Percentiles rank a stretch among this genome's conserved stretches.
Evolutionary conservation across 2,113 vertebrate genomes (phyloP).

Genomic region (Scytalopus superciliaris): DNA sequence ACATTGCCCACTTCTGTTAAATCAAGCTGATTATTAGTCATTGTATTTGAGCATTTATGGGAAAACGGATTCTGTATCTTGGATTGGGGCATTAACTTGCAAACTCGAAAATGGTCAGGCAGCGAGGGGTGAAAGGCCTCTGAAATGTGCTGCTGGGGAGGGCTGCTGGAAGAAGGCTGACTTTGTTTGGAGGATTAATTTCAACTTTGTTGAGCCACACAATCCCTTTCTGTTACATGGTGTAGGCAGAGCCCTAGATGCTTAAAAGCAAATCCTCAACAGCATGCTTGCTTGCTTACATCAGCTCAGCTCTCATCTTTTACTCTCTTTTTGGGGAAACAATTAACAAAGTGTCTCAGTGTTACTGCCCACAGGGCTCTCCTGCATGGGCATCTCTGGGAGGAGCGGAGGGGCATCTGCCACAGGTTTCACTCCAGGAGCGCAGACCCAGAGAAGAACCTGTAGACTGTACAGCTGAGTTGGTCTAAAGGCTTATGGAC

Average conservation of each 20-base stretch:
- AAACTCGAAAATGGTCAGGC: background rate
- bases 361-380: constrained; percentile 15
- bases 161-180: constrained; percentile 63
- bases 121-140: constrained; percentile 15
- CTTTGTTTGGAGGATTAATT: constrained; percentile 74
- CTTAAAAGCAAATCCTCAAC: constrained; percentile 74
- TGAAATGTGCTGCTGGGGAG: background rate
- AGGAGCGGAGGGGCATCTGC: background rate
- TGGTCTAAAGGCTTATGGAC: background rate
- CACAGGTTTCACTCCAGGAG: background rate
- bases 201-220: constrained; percentile 71
- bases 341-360: constrained; percentile 78
- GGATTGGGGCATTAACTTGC: background rate
- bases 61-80: background rate
- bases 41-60: background rate
- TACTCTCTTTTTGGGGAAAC: constrained; percentile 57
- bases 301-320: constrained; percentile 65
- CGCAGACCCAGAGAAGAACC: background rate
- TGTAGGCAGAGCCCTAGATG: constrained; percentile 64
- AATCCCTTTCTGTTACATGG: constrained; percentile 74
- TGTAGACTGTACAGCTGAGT: background rate
- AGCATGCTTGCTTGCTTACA: constrained; percentile 75
- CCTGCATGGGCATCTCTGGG: rapidly evolving
- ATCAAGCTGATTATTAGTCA: background rate
- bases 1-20: background rate